These are phyloP conservation scores for Lordiphosa mommai DNA, from an alignment of 1,140 invertebrate genomes.

Conservation along the genomic window DNA sequence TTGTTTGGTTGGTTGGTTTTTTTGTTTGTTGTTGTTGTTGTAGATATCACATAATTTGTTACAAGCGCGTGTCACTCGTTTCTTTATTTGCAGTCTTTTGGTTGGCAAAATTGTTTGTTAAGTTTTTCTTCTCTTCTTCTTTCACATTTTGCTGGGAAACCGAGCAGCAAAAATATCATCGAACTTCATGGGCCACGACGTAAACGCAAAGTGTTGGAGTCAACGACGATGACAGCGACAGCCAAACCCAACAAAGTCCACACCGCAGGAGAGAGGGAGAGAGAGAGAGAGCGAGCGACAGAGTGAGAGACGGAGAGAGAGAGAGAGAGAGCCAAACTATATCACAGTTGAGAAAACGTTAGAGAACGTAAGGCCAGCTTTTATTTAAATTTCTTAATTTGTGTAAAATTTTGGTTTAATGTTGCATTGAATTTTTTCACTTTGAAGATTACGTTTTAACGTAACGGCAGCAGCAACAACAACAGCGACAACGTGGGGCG, in stretches of 20 bases:
- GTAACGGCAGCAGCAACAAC: conserved; percentile 10
- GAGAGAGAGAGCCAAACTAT: conserved; percentile 17
- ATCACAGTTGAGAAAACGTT: background rate
- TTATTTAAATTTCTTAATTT: conserved; percentile 12
- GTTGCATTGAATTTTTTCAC: conserved; percentile 10
- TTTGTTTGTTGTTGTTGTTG: conserved; percentile 27
- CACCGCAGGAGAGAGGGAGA: conserved; percentile 7
- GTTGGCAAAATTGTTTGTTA: conserved; percentile 13
- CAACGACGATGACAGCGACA: conserved; percentile 8
- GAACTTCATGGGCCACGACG: conserved; percentile 65
- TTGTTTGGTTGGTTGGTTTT: conserved; percentile 9
- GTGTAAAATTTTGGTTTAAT: conserved; percentile 24
- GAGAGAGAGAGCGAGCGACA: conserved; percentile 2
- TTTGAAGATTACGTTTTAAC: background rate
- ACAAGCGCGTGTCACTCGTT: conserved; percentile 33
- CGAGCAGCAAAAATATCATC: conserved; percentile 34
- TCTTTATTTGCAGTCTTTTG: conserved; percentile 36
- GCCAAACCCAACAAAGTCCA: conserved; percentile 26
- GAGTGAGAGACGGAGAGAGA: conserved; percentile 9
- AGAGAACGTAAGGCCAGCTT: no score
- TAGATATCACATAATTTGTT: conserved; percentile 74
- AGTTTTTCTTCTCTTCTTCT: conserved; percentile 30
- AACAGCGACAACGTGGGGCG: conserved; percentile 4
- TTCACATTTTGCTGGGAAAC: conserved; percentile 51
- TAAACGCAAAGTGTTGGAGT: conserved; percentile 51